These are phyloP conservation scores for Paralichthys olivaceus DNA, from an alignment of 2,113 vertebrate species.

Conservation along the genomic window DNA sequence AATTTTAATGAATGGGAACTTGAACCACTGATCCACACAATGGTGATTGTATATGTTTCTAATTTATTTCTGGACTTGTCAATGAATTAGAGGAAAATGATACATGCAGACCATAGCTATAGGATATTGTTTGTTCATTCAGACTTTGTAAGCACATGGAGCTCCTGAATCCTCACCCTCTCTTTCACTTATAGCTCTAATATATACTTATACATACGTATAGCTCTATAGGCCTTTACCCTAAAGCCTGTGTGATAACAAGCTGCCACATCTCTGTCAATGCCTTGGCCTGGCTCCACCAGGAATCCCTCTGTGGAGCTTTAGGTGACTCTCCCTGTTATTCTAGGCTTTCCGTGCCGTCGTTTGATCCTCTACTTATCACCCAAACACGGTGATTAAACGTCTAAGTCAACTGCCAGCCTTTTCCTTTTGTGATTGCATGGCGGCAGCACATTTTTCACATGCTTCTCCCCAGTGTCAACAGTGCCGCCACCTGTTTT, in stretches of 20 bases:
- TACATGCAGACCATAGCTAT: conserved; percentile 2
- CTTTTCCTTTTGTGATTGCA: conserved; percentile 75
- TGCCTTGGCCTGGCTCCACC: conserved; percentile 48
- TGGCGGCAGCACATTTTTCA: conserved; percentile 82
- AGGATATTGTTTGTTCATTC: conserved; percentile 6
- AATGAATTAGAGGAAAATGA: too few species aligned
- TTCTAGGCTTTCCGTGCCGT: conserved; percentile 61
- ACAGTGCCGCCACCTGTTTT: conserved; percentile 81
- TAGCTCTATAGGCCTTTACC: not conserved
- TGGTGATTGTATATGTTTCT: too few species aligned
- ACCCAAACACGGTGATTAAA: conserved; percentile 75
- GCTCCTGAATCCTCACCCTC: conserved; percentile 27
- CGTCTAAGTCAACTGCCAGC: conserved; percentile 74
- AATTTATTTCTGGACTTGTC: too few species aligned
- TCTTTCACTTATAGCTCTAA: not conserved
- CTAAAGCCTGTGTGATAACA: conserved; percentile 20
- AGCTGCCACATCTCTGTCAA: conserved; percentile 38
- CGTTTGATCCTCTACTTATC: conserved; percentile 78
- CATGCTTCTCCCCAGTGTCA: conserved; percentile 78
- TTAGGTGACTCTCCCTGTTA: conserved; percentile 56
- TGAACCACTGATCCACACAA: too few species aligned
- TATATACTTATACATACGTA: not conserved
- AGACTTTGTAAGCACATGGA: not conserved
- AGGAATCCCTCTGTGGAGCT: conserved; percentile 64
- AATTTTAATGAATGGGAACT: too few species aligned